Evolutionary conservation across 2,888 invertebrate species (phyloP), one percentile per base, ranked within the genome.

Genomic region (Drosophila kambysellisi): DNA sequence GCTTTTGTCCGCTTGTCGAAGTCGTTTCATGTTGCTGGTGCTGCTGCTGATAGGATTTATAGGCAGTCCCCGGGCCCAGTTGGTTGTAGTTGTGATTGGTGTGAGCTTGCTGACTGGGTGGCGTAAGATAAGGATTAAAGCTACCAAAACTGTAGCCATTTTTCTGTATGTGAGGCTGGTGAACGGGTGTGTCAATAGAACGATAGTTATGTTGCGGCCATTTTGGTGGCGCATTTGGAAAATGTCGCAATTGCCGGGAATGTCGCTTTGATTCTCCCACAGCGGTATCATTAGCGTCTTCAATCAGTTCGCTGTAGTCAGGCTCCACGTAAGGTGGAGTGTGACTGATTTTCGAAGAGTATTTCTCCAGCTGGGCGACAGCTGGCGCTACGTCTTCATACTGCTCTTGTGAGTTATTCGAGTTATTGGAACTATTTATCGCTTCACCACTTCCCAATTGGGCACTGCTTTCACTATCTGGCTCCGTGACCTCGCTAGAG

Each of bases 121-220:
- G 92, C 9, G 91, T 81, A 0, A 92, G 79, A 60, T 90, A 93
- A 0, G 92, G 92, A 83, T 92, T 92, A 56, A 84, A 93, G 2
- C 70, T 74, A 3, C 92, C 92, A 53, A 92, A 92, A 6, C 87
- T 81, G 54, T 83, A 91, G 4, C 86, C 78, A 17, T 72, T 41
- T 51, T 89, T 85, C 3, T 77, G 70, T 32, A 35, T 4, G 25
- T 70, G 67, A 0, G 61, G 37, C 32, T 89, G 80, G 1, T 84
- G 56, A 12, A 59, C 25, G 25, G 74, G 53, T 37, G 89, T 72
- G 15, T 93, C 91, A 20, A 92, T 88, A 12, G 91, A 81, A 15
- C 92, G 89, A 63, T 91, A 92, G 66, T 89, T 90, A 30, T 73
- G 64, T 0, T 59, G 57, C 4, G 78, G 87, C 83, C 91, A 90